Evolutionary conservation across 2,888 invertebrate genomes (phyloP).

Genomic region (Eupithecia insigniata): DNA sequence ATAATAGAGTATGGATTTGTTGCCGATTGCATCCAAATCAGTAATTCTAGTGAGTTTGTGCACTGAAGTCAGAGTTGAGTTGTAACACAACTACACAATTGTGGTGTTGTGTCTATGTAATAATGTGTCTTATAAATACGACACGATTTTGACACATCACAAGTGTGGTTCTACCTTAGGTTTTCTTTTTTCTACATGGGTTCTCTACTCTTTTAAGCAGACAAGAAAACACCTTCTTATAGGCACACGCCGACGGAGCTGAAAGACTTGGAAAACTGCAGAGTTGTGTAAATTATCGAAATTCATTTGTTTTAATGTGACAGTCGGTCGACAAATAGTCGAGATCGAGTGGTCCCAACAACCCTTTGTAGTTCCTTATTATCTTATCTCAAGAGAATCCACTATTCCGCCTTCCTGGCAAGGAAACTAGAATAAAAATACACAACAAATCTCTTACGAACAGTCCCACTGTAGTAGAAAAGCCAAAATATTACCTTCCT

Average conservation of each 20-base stretch:
- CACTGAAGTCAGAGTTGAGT: too few relatives aligned
- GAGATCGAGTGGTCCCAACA: background rate
- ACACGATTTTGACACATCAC: background rate
- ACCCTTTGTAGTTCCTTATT: background rate
- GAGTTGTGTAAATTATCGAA: too few relatives aligned
- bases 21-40: background rate
- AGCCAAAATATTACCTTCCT: constrained; percentile 2
- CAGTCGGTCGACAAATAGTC: background rate
- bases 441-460: background rate
- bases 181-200: too few relatives aligned
- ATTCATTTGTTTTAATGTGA: background rate
- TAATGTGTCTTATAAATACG: background rate
- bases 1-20: background rate
- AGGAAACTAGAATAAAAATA: background rate
- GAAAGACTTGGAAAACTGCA: too few relatives aligned
- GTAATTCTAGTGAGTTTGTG: background rate
- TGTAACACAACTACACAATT: background rate
- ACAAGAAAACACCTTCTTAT: background rate
- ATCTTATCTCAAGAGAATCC: background rate
- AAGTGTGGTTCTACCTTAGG: too few relatives aligned
- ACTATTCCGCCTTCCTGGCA: background rate
- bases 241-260: background rate
- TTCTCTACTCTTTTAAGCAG: background rate
- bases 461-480: constrained; percentile 4
- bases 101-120: background rate